These are phyloP conservation scores for Gnatocerus cornutus DNA, from an alignment of 2,888 invertebrate species.

Conservation along the genomic window DNA sequence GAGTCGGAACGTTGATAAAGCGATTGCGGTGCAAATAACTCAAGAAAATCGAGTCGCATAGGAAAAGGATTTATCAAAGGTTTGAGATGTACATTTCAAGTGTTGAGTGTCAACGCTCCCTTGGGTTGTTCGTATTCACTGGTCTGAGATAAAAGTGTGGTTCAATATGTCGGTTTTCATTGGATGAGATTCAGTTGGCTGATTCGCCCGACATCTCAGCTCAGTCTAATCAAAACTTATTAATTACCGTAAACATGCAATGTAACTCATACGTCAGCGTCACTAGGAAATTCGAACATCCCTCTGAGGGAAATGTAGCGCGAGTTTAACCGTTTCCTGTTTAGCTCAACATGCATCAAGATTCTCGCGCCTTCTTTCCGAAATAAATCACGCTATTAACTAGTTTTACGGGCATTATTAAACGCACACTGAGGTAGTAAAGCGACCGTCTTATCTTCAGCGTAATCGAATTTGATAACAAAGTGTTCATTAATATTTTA, in stretches of 20 bases:
- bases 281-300: constrained; percentile 43
- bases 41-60: constrained; percentile 11
- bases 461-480: constrained; percentile 41
- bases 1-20: constrained; percentile 30
- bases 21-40: constrained; percentile 32
- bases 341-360: constrained; percentile 44
- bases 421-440: constrained; percentile 13
- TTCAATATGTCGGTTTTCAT: no score
- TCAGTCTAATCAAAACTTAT: constrained; percentile 44
- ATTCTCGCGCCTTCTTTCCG: constrained; percentile 36
- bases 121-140: neutral
- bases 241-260: constrained; percentile 43
- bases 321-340: constrained; percentile 47
- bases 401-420: constrained; percentile 13
- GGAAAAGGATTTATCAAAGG: constrained; percentile 24
- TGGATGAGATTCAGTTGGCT: neutral
- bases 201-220: neutral
- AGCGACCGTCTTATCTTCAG: neutral
- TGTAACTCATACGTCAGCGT: constrained; percentile 40
- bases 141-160: no score
- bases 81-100: constrained; percentile 9
- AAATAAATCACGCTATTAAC: constrained; percentile 30
- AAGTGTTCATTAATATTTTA: constrained; percentile 44
- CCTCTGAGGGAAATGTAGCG: constrained; percentile 43
- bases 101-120: constrained; percentile 2